A percentile compares a stretch with the other conserved stretches of the same genome.
phyloP scores from a whole-genome alignment of 2,113 vertebrate genomes.

The Malurus melanocephalus region DNA sequence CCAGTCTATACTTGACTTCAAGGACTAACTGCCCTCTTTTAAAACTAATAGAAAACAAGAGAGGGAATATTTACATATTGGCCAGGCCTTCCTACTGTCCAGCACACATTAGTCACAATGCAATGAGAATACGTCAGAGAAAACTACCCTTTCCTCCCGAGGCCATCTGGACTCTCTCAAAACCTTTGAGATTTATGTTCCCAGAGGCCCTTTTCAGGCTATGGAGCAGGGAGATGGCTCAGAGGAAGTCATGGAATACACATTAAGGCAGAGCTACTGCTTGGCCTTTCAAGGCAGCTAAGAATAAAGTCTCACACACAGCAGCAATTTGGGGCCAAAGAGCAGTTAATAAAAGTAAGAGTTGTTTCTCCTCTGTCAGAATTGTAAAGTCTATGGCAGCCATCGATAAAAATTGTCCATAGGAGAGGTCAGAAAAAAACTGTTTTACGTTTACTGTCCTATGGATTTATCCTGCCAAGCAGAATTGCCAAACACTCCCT shows the following conservation, averaged over 20 bases:
- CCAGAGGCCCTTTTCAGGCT: not conserved
- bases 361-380: not conserved
- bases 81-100: not conserved
- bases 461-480: not conserved
- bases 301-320: not conserved
- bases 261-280: not conserved
- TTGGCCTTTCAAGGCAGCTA: not conserved
- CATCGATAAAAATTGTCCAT: not conserved
- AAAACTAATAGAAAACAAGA: not conserved
- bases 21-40: not conserved
- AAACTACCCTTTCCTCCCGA: not conserved
- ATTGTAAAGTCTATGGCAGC: not conserved
- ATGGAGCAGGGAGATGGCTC: not conserved
- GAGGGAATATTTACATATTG: slow-evolving; percentile 15
- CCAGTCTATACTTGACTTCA: not conserved
- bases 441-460: not conserved
- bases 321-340: not conserved
- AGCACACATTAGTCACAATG: not conserved
- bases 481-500: not conserved
- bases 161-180: slow-evolving; percentile 39
- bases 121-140: not conserved
- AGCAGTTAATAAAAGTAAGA: not conserved
- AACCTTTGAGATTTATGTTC: not conserved
- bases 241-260: not conserved
- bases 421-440: not conserved